Base-by-base conservation (phyloP, 2,888 invertebrate species). In the Meandrusa payeni region DNA sequence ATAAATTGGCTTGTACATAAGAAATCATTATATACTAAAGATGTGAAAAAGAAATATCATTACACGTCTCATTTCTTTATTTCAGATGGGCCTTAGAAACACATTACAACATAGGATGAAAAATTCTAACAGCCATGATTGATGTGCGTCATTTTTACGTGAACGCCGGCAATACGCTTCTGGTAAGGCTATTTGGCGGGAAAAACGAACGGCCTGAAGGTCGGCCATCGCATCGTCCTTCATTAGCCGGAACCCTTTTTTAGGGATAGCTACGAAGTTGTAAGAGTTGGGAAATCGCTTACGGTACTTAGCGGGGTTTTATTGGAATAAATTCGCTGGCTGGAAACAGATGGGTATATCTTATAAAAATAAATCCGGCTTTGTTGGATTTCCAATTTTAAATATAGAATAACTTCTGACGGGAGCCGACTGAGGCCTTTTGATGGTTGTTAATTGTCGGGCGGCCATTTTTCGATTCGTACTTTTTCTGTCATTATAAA, bases 211-310 rank as follows among this genome's bases (percentile, higher is more conserved):
- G 19, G 32, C 13, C 33, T 32, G 20, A 33, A 12, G 11, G 22
- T 26, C 19, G 17, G 23, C 40, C n/a, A 17, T 17, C 23, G 29
- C 19, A 32, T 12, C 12, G 12, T 7, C 32, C 32, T 40, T 40
- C 32, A 32, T 40, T 26, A 40, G 11, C 22, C 5, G 24, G 11
- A 32, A 26, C 31, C 32, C 15, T 40, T 40, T 32, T 32, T 24
- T n/a, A 19, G 13, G 19, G 24, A 11, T 17, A 23, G 9, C 23
- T 23, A 34, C 33, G 19, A 3, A 6, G 27, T 12, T 10, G 5
- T 23, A 23, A 7, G 36, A 17, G 10, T 15, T 26, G 24, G 9
- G 36, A 10, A 34, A 36, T 3, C 24, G 24, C 26, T 36, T 24
- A 26, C 10, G 36, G 15, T 13, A 9, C 24, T 36, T 26, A 7